Evolutionary conservation across 1,140 invertebrate species (phyloP).

Genomic region (Formica selysi): DNA sequence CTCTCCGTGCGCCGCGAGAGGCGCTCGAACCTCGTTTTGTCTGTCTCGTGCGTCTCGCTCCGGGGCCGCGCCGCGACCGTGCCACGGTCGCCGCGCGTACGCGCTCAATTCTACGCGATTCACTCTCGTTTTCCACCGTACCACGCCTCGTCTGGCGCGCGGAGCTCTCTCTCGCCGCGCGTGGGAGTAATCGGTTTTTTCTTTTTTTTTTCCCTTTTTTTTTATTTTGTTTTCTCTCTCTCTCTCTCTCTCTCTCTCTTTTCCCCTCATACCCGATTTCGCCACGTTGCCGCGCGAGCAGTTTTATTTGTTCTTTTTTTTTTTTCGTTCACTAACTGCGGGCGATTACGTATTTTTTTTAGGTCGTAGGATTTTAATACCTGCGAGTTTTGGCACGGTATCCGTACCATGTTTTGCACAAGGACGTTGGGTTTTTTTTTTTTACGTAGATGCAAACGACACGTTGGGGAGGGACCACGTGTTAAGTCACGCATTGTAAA

Average conservation of each 20-base stretch:
- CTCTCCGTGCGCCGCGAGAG: constrained; percentile 54
- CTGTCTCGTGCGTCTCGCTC: constrained; percentile 50
- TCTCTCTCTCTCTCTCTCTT: too few species aligned
- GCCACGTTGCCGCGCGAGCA: constrained; percentile 47
- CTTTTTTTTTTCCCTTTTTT: constrained; percentile 22
- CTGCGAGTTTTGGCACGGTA: background rate
- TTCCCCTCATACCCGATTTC: constrained; percentile 29
- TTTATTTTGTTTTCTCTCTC: background rate
- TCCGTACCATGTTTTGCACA: background rate
- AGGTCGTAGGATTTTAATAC: constrained; percentile 16
- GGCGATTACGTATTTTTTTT: constrained; percentile 42
- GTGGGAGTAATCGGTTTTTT: constrained; percentile 51
- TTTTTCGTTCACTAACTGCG: constrained; percentile 39
- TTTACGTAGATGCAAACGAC: constrained; percentile 21
- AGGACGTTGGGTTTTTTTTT: background rate
- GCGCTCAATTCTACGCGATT: constrained; percentile 65
- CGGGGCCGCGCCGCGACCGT: constrained; percentile 49
- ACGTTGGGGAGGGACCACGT: constrained; percentile 20
- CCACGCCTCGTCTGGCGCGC: constrained; percentile 53
- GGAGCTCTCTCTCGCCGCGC: constrained; percentile 24
- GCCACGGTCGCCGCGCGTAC: constrained; percentile 67
- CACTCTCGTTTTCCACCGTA: constrained; percentile 73
- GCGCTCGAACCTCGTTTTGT: constrained; percentile 79
- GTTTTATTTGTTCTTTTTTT: constrained; percentile 34
- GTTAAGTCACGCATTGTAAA: constrained; percentile 6